Percentiles rank a stretch among this genome's conserved stretches.
These are phyloP conservation scores for Pterobdella sp. DNA, from an alignment of 2,888 invertebrate species.

Conservation along the genomic window DNA sequence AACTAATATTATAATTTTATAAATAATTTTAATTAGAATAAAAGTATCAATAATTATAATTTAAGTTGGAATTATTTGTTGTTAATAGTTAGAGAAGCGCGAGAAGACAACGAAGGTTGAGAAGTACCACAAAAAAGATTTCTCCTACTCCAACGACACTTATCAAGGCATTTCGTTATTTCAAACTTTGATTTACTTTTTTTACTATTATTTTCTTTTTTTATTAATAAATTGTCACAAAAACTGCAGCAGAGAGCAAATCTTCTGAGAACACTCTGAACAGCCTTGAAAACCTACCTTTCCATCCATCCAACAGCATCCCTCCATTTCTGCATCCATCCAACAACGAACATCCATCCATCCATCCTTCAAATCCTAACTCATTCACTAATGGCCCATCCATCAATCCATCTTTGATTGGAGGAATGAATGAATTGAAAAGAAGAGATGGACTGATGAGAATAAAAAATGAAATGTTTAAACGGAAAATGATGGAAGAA, in stretches of 20 bases:
- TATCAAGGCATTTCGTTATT: neutral
- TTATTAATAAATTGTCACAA: neutral
- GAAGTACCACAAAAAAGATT: neutral
- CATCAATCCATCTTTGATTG: no score
- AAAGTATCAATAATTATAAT: neutral
- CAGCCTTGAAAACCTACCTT: constrained; percentile 1
- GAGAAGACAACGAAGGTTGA: neutral
- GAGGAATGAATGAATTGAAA: neutral
- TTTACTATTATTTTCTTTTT: neutral
- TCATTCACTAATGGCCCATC: no score
- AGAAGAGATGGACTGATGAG: neutral
- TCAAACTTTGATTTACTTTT: neutral
- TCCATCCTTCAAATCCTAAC: no score
- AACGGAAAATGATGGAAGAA: neutral
- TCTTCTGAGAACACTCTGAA: neutral
- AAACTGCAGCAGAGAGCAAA: neutral
- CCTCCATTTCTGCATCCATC: no score
- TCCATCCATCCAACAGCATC: no score
- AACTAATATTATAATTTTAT: neutral
- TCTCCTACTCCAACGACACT: constrained; percentile 14
- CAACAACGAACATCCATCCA: no score
- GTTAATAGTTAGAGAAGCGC: no score
- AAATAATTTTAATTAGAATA: neutral
- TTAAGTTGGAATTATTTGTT: no score
- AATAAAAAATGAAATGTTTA: neutral